Base-by-base conservation (phyloP, 2,888 invertebrate genomes). In the Tuberolachnus salignus region DNA sequence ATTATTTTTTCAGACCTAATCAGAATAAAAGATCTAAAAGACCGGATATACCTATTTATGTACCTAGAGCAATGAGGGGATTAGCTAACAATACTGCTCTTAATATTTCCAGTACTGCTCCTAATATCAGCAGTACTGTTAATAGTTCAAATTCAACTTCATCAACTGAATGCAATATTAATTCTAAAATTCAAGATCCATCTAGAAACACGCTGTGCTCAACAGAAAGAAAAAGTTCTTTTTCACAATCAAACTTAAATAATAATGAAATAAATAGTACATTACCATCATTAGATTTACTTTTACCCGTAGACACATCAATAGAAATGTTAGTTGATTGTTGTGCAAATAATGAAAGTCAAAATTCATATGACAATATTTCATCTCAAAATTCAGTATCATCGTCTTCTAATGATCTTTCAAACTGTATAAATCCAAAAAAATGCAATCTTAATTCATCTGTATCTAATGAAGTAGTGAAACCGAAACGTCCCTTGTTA, bases 91-190 rank as follows among this genome's bases (percentile, higher is more conserved):
- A 49, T 49, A 46, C 10, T 8, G n/a, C n/a, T n/a, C n/a, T n/a
- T n/a, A n/a, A n/a, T n/a, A n/a, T n/a, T n/a, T n/a, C n/a, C n/a
- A 44, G 53, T 53, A 73, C 67, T 9, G 57, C 4, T 19, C 46
- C 42, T 49, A 80, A 80, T 42, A 64, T 71, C n/a, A 80, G 92
- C 84, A 88, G 88, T 23, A 11, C 53, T 53, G 42, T 1, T 53
- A 44, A n/a, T 53, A 53, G 21, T 64, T 74, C 42, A 63, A 42
- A 73, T 73, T 42, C 16, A 51, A 63, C 13, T 63, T 3, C 3
- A 44, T 9, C 23, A 3, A 21, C 16, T 53, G 42, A 63, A 74
- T 8, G 16, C 23, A 9, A 23, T 23, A 1, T 11, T 63, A 42
- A 11, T 51, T 61, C 19, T 42, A 21, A 14, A 61, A 42, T 63